phyloP scores from a whole-genome alignment of 2,113 vertebrate species.

The Dipodomys merriami region DNA sequence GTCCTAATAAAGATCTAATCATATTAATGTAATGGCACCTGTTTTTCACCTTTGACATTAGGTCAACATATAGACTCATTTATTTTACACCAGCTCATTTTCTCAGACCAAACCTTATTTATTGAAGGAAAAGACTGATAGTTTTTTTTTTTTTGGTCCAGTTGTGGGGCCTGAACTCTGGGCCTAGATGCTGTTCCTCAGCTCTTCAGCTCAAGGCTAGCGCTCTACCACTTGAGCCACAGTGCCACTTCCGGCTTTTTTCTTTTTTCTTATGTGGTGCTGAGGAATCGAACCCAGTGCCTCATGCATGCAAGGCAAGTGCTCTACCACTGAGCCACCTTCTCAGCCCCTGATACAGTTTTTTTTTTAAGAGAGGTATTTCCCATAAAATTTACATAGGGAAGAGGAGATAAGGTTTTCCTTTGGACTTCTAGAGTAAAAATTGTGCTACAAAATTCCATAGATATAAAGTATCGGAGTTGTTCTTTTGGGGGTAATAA shows the following conservation, averaged over 20 bases:
- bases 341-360: no score
- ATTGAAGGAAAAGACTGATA: slow-evolving; percentile 23
- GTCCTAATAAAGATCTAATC: slow-evolving; percentile 26
- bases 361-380: neutral
- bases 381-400: neutral
- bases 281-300: no score
- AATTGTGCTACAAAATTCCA: neutral
- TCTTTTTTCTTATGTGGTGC: no score
- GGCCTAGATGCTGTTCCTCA: no score
- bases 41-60: neutral
- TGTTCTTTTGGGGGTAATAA: slow-evolving; percentile 47
- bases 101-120: neutral
- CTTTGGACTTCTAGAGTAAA: slow-evolving; percentile 47
- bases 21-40: neutral
- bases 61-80: slow-evolving; percentile 4
- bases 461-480: neutral
- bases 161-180: no score
- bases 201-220: no score
- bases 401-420: neutral
- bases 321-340: no score
- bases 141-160: no score
- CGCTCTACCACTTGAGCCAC: no score
- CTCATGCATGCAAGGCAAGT: no score
- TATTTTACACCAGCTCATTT: slow-evolving; percentile 1
- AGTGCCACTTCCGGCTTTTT: no score